Percentiles rank a stretch among this genome's conserved stretches.
These are phyloP conservation scores for Poeciliopsis turrubarensis DNA, from an alignment of 2,113 vertebrate genomes.

Conservation along the genomic window DNA sequence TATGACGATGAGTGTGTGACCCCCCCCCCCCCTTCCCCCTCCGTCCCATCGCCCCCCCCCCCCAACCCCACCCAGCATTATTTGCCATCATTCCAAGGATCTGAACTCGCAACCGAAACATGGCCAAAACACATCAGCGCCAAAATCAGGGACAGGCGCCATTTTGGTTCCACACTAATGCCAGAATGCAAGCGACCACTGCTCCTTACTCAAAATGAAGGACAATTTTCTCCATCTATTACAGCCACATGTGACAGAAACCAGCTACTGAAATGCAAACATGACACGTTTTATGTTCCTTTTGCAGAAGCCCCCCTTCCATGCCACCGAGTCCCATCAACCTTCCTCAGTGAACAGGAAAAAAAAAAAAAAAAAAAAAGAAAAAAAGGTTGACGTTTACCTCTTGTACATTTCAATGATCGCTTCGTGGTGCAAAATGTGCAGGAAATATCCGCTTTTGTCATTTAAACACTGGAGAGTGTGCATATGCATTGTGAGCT, in stretches of 20 bases:
- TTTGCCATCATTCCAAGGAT: slow-evolving; percentile 93
- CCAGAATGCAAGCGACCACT: slow-evolving; percentile 81
- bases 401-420: slow-evolving; percentile 75
- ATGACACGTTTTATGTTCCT: slow-evolving; percentile 76
- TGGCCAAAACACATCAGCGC: slow-evolving; percentile 87
- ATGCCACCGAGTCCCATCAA: slow-evolving; percentile 7
- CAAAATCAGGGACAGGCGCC: slow-evolving; percentile 76
- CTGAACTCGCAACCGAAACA: slow-evolving; percentile 89
- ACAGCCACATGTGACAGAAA: slow-evolving; percentile 80
- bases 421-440: slow-evolving; percentile 81
- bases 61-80: slow-evolving; percentile 71
- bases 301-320: slow-evolving; percentile 34
- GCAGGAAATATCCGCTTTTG: slow-evolving; percentile 84
- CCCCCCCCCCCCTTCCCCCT: slow-evolving; percentile 70
- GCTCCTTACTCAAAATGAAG: slow-evolving; percentile 94
- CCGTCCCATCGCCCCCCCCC: slow-evolving; percentile 64
- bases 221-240: slow-evolving; percentile 83
- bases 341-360: slow-evolving; percentile 38
- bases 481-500: slow-evolving; percentile 86
- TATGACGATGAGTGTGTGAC: slow-evolving; percentile 99
- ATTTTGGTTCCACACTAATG: slow-evolving; percentile 68
- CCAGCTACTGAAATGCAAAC: slow-evolving; percentile 88
- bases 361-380: slow-evolving; percentile 56
- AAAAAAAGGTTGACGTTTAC: slow-evolving; percentile 66
- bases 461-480: slow-evolving; percentile 92